phyloP scores from a whole-genome alignment of 53 echinoderm and acorn worm genomes.

The Paelopatides confundens region DNA sequence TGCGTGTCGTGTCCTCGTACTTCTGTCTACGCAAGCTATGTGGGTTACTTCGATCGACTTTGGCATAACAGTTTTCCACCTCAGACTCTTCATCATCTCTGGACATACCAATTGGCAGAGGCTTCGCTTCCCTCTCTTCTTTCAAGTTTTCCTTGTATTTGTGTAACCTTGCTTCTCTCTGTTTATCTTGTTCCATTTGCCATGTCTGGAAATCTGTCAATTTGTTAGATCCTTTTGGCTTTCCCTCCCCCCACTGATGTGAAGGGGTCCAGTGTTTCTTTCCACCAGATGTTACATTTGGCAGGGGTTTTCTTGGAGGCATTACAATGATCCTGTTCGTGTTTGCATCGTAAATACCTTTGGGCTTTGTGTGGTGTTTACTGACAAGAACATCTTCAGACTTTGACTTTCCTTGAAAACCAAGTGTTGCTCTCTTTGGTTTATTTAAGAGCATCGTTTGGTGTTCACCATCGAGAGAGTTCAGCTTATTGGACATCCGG shows the following conservation, averaged over 20 bases:
- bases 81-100: conserved; percentile 25
- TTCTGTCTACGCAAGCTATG: conserved; percentile 69
- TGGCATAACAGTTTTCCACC: conserved; percentile 31
- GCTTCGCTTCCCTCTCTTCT: neutral
- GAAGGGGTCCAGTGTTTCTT: conserved; percentile 11
- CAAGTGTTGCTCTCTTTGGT: conserved; percentile 52
- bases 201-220: conserved; percentile 83
- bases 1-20: conserved; percentile 68
- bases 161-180: conserved; percentile 72
- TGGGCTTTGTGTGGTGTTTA: conserved; percentile 23
- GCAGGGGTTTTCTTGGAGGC: neutral
- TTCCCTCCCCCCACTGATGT: neutral
- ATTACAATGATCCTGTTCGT: neutral
- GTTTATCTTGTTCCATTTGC: conserved; percentile 85
- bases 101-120: neutral
- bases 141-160: conserved; percentile 55
- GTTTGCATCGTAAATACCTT: conserved; percentile 9
- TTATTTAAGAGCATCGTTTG: conserved; percentile 29
- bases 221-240: conserved; percentile 19
- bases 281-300: conserved; percentile 18
- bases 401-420: conserved; percentile 45
- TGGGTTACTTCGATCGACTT: conserved; percentile 32
- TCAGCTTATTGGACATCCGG: conserved; percentile 50
- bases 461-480: conserved; percentile 21
- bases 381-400: conserved; percentile 4